These are phyloP conservation scores for Leucopternis melanops DNA, from an alignment of 2,113 vertebrate genomes.

Conservation along the genomic window DNA sequence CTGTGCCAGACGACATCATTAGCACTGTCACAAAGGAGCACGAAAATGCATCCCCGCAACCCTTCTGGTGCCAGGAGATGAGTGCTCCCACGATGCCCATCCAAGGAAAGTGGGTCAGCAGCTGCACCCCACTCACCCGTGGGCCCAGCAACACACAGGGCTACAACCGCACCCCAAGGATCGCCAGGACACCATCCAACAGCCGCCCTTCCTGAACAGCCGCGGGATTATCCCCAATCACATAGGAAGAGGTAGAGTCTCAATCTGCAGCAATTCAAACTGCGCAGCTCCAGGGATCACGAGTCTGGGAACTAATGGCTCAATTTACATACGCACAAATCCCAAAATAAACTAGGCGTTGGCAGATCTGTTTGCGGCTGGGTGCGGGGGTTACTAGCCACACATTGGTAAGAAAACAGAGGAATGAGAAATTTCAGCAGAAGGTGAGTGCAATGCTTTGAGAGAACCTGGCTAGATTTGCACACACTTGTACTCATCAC, in stretches of 20 bases:
- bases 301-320: neutral
- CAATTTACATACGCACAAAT: neutral
- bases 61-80: neutral
- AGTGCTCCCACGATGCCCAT: neutral
- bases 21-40: neutral
- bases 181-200: neutral
- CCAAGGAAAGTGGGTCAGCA: neutral
- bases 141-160: neutral
- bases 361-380: neutral
- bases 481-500: neutral
- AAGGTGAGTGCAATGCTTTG: rapidly evolving
- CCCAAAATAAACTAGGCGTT: neutral
- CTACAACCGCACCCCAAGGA: neutral
- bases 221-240: rapidly evolving
- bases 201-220: rapidly evolving
- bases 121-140: neutral
- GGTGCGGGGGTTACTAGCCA: neutral
- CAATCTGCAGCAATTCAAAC: neutral
- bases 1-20: neutral
- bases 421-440: neutral
- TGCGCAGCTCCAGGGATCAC: neutral
- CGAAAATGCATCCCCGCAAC: neutral
- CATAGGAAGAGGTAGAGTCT: neutral
- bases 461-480: neutral
- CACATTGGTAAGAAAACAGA: neutral